Conservation (phyloP, 2,113 vertebrate genomes). For the Pachycephala philippinensis region DNA sequence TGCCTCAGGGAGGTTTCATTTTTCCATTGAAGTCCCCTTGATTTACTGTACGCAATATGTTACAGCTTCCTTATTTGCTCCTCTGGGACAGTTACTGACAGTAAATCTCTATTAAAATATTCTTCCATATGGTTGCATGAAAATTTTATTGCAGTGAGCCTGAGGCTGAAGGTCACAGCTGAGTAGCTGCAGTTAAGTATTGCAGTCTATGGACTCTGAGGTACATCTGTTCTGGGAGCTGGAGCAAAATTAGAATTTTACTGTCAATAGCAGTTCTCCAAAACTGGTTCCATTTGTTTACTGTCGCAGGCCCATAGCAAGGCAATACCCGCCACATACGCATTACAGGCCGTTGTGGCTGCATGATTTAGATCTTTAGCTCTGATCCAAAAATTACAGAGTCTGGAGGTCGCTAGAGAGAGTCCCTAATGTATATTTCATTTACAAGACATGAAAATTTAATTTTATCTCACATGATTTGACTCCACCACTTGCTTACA, state of each 20-base stretch:
- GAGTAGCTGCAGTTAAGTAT: conserved; percentile 88
- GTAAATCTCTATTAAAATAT: conserved; percentile 99
- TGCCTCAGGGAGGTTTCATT: conserved; percentile 81
- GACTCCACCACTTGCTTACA: conserved; percentile 44
- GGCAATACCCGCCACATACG: background rate
- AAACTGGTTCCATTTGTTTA: conserved; percentile 80
- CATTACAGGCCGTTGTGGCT: background rate
- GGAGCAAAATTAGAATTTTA: conserved; percentile 86
- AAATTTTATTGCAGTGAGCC: conserved; percentile 95
- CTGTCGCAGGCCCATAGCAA: conserved; percentile 37
- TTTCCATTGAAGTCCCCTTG: conserved; percentile 85
- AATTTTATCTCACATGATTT: conserved; percentile 70
- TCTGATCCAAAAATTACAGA: conserved; percentile 65
- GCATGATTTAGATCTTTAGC: conserved; percentile 49
- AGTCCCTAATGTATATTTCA: conserved; percentile 77
- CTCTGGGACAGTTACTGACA: conserved; percentile 87
- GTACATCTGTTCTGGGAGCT: conserved; percentile 88
- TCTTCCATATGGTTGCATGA: conserved; percentile 98
- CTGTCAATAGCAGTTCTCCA: conserved; percentile 82
- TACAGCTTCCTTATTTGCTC: conserved; percentile 92
- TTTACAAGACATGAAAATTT: conserved; percentile 79
- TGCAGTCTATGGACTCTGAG: conserved; percentile 82
- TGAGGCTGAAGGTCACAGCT: conserved; percentile 90
- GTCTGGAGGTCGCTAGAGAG: conserved; percentile 66
- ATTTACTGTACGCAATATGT: conserved; percentile 93